Evolutionary conservation across 2,888 invertebrate genomes (phyloP), one percentile per base, ranked within the genome.

Genomic region (Tinea pellionella): DNA sequence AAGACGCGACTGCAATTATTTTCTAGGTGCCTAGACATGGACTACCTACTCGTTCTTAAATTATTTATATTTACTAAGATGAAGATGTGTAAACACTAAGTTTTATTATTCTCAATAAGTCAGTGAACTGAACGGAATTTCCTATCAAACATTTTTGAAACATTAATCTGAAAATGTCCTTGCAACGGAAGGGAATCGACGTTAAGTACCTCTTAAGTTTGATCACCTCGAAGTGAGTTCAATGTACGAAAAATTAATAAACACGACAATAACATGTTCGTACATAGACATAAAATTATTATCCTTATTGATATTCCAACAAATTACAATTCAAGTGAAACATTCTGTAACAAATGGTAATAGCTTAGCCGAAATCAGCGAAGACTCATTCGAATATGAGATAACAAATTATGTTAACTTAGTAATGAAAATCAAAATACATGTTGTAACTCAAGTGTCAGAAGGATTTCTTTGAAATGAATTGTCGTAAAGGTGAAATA

Each of bases 401-500:
- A 29, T n/a, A 19, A 24, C 29, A 55, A 55, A 57, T 57, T 37
- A 32, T 32, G 24, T 15, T 15, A 24, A 57, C 37, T n/a, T 37
- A n/a, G 37, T 32, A 57, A 16, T 9, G 12, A 7, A 15, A 37
- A 57, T 37, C 11, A 29, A 16, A 32, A 57, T 9, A 32, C 11
- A 57, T 16, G 30, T 57, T 24, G 32, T 32, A 57, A 6, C 24
- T 29, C 12, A 55, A 29, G 8, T 19, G 55, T 19, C 55, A 3
- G 24, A 55, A 13, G 6, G 55, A 55, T 8, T 57, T 66, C 65
- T 68, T 64, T 61, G 64, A 65, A 69, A 71, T 63, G 65, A 71
- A 67, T 66, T 67, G 70, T 70, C 70, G 72, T 78, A 77, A 79
- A 77, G 63, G 67, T 74, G 67, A 77, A 73, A 73, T 76, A 77